A percentile compares a stretch with the other conserved stretches of the same genome.
Conservation (phyloP, 2,888 invertebrate species). For the Stenurella melanura region DNA sequence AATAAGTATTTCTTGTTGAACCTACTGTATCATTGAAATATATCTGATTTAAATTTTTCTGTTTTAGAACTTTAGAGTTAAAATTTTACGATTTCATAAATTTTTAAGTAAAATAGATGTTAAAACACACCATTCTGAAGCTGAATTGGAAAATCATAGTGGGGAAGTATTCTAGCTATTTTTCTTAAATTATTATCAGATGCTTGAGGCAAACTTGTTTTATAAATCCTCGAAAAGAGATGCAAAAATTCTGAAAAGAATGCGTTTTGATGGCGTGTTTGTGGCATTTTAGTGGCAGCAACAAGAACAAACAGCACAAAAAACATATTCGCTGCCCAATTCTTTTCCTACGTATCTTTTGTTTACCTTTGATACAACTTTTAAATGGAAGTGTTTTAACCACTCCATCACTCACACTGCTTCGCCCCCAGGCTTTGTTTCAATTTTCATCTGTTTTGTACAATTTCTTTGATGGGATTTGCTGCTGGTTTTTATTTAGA, state of each 20-base stretch:
- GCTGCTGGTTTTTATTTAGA: constrained; percentile 8
- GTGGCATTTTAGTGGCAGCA: constrained; percentile 9
- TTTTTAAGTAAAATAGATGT: no score
- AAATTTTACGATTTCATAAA: no score
- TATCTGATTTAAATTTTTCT: no score
- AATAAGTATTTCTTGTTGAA: no score
- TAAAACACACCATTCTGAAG: no score
- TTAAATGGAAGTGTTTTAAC: constrained; percentile 22
- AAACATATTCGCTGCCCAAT: not conserved
- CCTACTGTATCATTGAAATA: no score
- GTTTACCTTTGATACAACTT: constrained; percentile 16
- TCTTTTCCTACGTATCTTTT: constrained; percentile 9
- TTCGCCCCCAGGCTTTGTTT: constrained; percentile 7
- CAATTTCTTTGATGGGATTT: not conserved
- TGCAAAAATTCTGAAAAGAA: not conserved
- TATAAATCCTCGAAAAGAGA: not conserved
- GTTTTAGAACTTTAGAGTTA: no score
- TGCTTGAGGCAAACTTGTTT: not conserved
- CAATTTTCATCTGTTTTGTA: constrained; percentile 19
- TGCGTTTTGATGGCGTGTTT: not conserved
- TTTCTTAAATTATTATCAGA: no score
- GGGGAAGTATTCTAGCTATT: no score
- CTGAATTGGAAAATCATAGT: no score
- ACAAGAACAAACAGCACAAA: constrained; percentile 1
- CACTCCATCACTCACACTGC: not conserved